These are phyloP conservation scores for Falcaria lacertinaria DNA, from an alignment of 2,888 invertebrate genomes.

Conservation along the genomic window DNA sequence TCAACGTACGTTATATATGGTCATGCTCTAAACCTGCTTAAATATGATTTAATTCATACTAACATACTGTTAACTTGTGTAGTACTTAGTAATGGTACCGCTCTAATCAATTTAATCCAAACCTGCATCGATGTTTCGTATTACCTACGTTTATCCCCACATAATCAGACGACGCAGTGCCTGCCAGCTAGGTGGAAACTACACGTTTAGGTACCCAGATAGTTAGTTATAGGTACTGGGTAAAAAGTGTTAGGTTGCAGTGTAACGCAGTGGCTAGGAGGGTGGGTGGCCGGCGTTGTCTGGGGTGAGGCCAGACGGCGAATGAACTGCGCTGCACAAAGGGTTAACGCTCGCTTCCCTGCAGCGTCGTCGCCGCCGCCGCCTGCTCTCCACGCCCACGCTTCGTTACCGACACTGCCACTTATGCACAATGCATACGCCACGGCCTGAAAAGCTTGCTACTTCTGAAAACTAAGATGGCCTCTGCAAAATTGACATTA, in stretches of 20 bases:
- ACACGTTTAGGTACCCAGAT: neutral
- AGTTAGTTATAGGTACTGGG: conserved; percentile 12
- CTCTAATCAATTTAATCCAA: too few relatives aligned
- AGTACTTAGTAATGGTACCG: too few relatives aligned
- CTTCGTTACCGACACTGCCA: conserved; percentile 36
- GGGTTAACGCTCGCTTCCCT: conserved; percentile 79
- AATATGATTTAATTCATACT: too few relatives aligned
- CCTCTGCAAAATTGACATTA: too few relatives aligned
- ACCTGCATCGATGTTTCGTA: too few relatives aligned
- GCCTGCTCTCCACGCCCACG: conserved; percentile 66
- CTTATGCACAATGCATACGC: too few relatives aligned
- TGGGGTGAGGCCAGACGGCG: conserved; percentile 81
- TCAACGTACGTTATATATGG: too few relatives aligned
- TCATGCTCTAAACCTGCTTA: too few relatives aligned
- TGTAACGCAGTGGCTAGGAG: conserved; percentile 53
- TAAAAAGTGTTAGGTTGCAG: conserved; percentile 60
- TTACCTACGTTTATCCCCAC: too few relatives aligned
- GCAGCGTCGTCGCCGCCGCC: conserved; percentile 68
- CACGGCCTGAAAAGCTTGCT: neutral
- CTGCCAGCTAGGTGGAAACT: neutral
- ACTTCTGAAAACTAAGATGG: neutral
- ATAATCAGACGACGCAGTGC: neutral
- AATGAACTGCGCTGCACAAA: conserved; percentile 82
- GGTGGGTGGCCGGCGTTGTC: conserved; percentile 39
- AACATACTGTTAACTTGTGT: too few relatives aligned